Evolutionary conservation across 2,797 vertebrate species (phyloP).

Genomic region (Chiroxiphia lanceolata): DNA sequence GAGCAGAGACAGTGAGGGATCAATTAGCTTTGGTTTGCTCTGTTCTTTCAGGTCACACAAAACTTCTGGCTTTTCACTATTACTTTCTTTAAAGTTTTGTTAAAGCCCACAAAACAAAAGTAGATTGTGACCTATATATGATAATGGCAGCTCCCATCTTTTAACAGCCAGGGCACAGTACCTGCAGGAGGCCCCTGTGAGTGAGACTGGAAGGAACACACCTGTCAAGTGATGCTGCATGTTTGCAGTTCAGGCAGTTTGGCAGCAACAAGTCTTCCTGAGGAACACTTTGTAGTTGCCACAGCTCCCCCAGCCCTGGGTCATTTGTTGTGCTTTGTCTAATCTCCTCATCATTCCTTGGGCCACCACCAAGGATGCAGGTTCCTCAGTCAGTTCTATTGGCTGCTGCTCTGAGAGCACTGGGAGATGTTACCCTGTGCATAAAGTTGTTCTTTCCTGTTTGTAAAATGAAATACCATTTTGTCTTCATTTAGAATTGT

Average conservation of each 20-base stretch:
- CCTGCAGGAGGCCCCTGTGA: neutral
- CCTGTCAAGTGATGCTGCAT: accelerated
- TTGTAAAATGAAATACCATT: neutral
- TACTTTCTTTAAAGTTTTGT: neutral
- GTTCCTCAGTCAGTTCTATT: neutral
- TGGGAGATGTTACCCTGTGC: neutral
- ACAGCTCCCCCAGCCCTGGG: accelerated
- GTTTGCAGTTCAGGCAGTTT: neutral
- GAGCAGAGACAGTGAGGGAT: neutral
- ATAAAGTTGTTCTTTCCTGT: neutral
- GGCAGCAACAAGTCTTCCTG: neutral
- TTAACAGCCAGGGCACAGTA: neutral
- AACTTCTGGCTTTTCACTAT: neutral
- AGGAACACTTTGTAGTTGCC: neutral
- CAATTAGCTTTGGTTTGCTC: neutral
- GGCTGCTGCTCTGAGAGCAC: neutral
- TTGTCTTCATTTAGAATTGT: neutral
- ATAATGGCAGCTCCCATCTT: neutral
- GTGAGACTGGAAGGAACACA: neutral
- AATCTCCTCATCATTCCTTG: neutral
- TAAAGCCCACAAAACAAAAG: neutral
- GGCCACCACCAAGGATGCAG: too few relatives aligned
- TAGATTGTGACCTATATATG: neutral
- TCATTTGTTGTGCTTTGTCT: neutral
- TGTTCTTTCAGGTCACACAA: neutral